Evolutionary conservation across 92 coral and sea anemone genomes (phyloP), one percentile per base, ranked within the genome.

Genomic region (Zoanthus sociatus): DNA sequence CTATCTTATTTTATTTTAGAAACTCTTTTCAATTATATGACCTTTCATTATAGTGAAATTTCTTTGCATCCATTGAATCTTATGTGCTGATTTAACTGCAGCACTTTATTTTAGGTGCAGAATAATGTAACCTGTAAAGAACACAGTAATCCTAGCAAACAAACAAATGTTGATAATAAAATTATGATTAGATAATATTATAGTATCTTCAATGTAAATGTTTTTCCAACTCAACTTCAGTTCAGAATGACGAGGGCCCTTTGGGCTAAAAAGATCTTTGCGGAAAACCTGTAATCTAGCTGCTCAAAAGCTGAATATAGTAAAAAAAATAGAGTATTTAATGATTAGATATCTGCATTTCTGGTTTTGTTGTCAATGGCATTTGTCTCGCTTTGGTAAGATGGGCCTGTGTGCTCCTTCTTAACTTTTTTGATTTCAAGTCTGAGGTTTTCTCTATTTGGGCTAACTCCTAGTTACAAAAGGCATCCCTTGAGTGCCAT

Each of bases 381-480:
- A 33, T 14, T 51, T 51, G 7, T 76, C 66, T 8, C 0, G 79
- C 64, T 51, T 55, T 16, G 9, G 79, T 17, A 51, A 76, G 79
- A 76, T 76, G 79, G 7, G 66, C 79, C 12, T 76, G 64, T 26
- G 79, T 33, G 26, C 61, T 33, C 12, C 21, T 75, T 75, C 45
- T 26, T 75, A 12, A 33, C 79, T 21, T 74, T 75, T 33, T 75
- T 46, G 9, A 37, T 37, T 75, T 51, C 32, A 37, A 33, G 32
- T 75, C 55, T 42, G 42, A 33, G 54, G 10, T 75, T 75, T 33
- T n/a, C 48, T 53, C 79, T n/a, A 31, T 75, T 75, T 45, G 79
- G 61, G 61, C 79, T 75, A 0, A 0, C 26, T 26, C 26, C 0
- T 26, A 26, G 26, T 26, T 26, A 26, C 26, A 26, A 26, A 26